Evolutionary conservation across 2,888 invertebrate genomes (phyloP), one percentile per base, ranked within the genome.

Genomic region (Sphecodes monilicornis): DNA sequence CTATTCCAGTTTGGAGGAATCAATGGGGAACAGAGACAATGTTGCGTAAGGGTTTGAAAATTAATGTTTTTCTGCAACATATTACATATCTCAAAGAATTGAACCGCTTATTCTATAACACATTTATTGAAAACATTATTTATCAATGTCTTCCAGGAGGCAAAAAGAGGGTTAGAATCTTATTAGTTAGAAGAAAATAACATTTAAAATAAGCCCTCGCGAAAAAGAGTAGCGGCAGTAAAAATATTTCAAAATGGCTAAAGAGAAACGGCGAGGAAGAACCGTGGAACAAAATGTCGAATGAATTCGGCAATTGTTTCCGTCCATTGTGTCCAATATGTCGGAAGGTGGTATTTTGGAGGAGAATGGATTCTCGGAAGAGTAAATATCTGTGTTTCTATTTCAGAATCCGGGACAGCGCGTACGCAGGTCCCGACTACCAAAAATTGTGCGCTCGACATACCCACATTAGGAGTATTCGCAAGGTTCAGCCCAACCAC

Each of bases 401-500:
- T 60, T 79, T 84, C 8, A 68, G 36, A 87, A 92, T 93, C 94
- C 95, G 95, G 96, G 96, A 96, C 96, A 92, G 96, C 96, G 96
- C 96, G 95, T 90, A 96, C 96, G 96, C 96, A 93, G 95, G 95
- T 96, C 96, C 94, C 96, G 92, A 96, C 96, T 96, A 96, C 93
- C 96, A 96, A 96, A 96, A 96, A 96, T 96, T 96, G 89, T 92
- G 95, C 96, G 96, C 94, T 95, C 96, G 96, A 96, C 95, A 94
- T 96, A 96, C 95, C 96, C 96, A 92, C 93, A 87, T 93, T 95
- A 95, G 96, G 92, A 95, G 96, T 96, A 96, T 95, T 96, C 96
- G 95, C 95, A 96, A 95, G 95, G 95, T 96, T 95, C 94, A 93
- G 92, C 95, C 96, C 95, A 92, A 93, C 95, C 96, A 93, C 0